Percentiles rank a stretch among this genome's conserved stretches.
phyloP scores from a whole-genome alignment of 2,113 vertebrate species.

The Vidua macroura region DNA sequence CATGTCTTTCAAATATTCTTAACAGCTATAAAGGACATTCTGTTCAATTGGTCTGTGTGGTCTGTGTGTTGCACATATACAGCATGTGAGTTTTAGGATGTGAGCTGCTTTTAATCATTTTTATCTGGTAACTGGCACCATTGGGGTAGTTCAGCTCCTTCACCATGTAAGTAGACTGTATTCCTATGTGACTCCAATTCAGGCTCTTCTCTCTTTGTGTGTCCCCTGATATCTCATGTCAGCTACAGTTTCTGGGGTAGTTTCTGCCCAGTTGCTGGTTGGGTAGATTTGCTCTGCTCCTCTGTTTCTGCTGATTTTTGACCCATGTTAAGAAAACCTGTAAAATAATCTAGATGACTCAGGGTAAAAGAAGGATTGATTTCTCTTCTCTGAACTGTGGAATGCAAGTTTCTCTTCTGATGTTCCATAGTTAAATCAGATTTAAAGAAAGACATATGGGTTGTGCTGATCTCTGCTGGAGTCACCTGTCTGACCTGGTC shows the following conservation, averaged over 20 bases:
- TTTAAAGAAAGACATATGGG: not conserved
- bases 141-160: not conserved
- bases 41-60: not conserved
- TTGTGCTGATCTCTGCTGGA: not conserved
- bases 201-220: not conserved
- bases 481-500: not conserved
- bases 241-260: not conserved
- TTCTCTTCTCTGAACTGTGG: not conserved
- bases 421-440: not conserved
- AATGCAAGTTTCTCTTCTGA: not conserved
- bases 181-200: not conserved
- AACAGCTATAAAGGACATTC: not conserved
- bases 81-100: not conserved
- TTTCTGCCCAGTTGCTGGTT: not conserved
- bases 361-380: not conserved
- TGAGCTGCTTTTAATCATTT: constrained; percentile 17
- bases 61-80: not conserved
- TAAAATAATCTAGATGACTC: not conserved
- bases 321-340: not conserved
- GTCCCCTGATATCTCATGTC: not conserved
- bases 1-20: not conserved
- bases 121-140: not conserved
- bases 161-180: not conserved
- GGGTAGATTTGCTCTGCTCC: not conserved
- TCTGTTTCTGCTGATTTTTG: not conserved